Percentiles rank a stretch among this genome's conserved stretches.
Evolutionary conservation across 1,140 invertebrate genomes (phyloP).

Genomic region (Calephelis virginiensis): DNA sequence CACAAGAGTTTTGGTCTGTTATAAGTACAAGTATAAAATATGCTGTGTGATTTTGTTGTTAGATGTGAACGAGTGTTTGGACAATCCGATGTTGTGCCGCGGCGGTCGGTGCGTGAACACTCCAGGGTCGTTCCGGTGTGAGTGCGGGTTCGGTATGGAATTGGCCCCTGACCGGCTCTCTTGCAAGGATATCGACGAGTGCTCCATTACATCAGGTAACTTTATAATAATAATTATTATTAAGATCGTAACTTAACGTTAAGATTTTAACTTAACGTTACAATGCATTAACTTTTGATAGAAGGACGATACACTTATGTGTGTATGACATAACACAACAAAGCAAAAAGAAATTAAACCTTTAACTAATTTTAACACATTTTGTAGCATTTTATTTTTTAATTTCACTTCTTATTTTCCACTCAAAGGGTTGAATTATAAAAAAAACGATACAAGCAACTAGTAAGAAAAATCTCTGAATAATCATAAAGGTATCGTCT

Average conservation of each 20-base stretch:
- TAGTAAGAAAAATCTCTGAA: background rate
- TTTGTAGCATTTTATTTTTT: too few species aligned
- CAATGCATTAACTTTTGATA: too few species aligned
- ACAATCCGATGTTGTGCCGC: slow-evolving; percentile 84
- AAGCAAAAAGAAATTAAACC: too few species aligned
- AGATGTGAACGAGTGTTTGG: slow-evolving; percentile 80
- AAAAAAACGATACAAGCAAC: too few species aligned
- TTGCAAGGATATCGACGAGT: slow-evolving; percentile 90
- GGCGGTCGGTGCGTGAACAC: slow-evolving; percentile 86
- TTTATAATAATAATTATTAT: background rate
- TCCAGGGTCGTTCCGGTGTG: slow-evolving; percentile 89
- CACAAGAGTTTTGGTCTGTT: too few species aligned
- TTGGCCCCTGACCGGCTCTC: slow-evolving; percentile 83
- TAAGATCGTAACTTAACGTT: background rate
- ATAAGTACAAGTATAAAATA: too few species aligned
- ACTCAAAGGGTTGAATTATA: too few species aligned
- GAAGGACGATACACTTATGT: too few species aligned
- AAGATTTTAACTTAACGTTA: too few species aligned
- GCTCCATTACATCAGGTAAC: slow-evolving; percentile 84
- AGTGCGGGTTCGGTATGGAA: slow-evolving; percentile 89
- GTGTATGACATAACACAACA: too few species aligned
- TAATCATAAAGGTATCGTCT: background rate
- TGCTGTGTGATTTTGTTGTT: slow-evolving; percentile 8
- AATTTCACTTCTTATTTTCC: too few species aligned
- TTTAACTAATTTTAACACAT: too few species aligned